Evolutionary conservation across 2,113 vertebrate species (phyloP).

Genomic region (Brachypodius melanocephalos): DNA sequence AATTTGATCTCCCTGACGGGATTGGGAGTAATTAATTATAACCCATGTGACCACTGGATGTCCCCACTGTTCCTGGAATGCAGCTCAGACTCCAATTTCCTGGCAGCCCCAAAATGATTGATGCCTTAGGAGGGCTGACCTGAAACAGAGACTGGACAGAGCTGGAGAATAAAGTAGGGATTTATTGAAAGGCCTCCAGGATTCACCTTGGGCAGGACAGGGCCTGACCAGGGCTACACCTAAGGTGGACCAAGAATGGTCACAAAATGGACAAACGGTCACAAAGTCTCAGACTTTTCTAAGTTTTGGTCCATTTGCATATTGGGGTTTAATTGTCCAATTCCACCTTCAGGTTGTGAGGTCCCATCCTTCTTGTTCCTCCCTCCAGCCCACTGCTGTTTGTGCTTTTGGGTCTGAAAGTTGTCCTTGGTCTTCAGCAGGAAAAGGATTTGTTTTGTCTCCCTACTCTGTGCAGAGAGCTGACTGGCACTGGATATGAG

Average conservation of each 20-base stretch:
- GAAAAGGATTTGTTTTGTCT: background rate
- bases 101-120: background rate
- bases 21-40: constrained; percentile 66
- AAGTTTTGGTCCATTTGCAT: background rate
- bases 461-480: background rate
- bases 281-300: fast-evolving
- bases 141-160: background rate
- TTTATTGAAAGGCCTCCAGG: background rate
- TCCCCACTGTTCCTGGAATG: constrained; percentile 73
- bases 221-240: background rate
- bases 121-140: background rate
- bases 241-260: background rate
- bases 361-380: background rate
- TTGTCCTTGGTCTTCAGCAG: background rate
- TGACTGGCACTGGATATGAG: background rate
- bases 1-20: background rate
- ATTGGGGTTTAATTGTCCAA: background rate
- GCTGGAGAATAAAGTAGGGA: background rate
- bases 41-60: constrained; percentile 73
- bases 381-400: background rate
- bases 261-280: background rate
- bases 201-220: background rate
- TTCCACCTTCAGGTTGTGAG: background rate
- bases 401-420: background rate
- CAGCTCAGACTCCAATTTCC: background rate